A percentile compares a stretch with the other conserved stretches of the same genome.
Evolutionary conservation across 2,888 invertebrate genomes (phyloP).

Genomic region (Chaetogeoica ovagalla): DNA sequence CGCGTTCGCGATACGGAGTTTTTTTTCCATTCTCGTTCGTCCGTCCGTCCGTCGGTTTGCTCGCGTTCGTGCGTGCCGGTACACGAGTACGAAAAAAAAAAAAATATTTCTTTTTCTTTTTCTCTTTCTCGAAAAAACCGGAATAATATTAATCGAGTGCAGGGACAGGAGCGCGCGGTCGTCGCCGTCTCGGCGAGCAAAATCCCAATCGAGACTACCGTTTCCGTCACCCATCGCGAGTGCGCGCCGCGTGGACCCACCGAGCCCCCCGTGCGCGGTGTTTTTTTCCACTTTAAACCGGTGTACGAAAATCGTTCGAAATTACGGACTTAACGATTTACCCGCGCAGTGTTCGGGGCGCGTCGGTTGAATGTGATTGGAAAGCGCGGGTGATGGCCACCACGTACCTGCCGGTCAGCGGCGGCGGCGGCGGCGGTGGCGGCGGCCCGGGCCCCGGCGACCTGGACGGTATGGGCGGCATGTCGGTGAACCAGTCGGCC

Average conservation of each 20-base stretch:
- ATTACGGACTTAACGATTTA: slow-evolving; percentile 52
- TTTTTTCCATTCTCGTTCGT: neutral
- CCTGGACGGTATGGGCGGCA: slow-evolving; percentile 65
- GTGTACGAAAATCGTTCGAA: slow-evolving; percentile 48
- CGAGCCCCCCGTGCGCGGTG: slow-evolving; percentile 1
- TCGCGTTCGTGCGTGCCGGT: too few relatives aligned
- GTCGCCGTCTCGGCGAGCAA: neutral
- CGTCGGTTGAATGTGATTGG: slow-evolving; percentile 52
- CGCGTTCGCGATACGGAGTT: too few relatives aligned
- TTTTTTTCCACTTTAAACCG: slow-evolving; percentile 32
- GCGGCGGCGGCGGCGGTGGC: slow-evolving; percentile 71
- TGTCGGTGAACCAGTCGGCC: slow-evolving; percentile 60
- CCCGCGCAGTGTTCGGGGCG: slow-evolving; percentile 51
- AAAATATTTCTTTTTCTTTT: neutral
- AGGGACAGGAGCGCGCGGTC: neutral
- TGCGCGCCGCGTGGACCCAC: neutral
- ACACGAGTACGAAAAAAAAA: too few relatives aligned
- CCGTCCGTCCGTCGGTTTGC: too few relatives aligned
- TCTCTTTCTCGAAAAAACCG: neutral
- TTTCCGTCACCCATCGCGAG: neutral
- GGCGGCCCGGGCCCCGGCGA: slow-evolving; percentile 71
- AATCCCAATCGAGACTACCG: neutral
- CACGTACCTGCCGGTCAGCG: slow-evolving; percentile 84
- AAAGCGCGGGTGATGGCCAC: slow-evolving; percentile 75
- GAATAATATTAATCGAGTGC: neutral